Conservation (phyloP, 2,113 vertebrate genomes). For the Chloroceryle aenea region DNA sequence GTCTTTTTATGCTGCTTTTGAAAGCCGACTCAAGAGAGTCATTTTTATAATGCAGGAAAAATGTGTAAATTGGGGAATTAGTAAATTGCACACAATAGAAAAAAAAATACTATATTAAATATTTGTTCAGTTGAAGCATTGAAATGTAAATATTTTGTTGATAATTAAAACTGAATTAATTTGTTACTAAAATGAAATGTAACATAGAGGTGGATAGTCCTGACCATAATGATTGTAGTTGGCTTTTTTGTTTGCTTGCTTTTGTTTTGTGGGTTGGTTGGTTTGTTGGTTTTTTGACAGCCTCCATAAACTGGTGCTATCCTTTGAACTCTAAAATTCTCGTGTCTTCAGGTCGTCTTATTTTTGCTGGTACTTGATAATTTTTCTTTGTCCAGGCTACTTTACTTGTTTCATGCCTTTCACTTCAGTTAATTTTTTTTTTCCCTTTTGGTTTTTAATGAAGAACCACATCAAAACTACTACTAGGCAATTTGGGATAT, state of each 20-base stretch:
- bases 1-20: neutral
- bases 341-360: neutral
- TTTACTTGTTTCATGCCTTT: neutral
- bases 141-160: neutral
- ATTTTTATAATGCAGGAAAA: neutral
- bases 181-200: neutral
- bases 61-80: neutral
- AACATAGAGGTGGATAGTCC: neutral
- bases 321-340: neutral
- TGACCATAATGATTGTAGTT: neutral
- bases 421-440: neutral
- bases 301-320: neutral
- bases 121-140: neutral
- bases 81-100: neutral
- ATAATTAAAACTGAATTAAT: neutral
- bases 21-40: neutral
- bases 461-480: neutral
- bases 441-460: neutral
- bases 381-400: neutral
- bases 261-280: neutral
- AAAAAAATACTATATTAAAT: neutral
- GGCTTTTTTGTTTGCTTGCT: neutral
- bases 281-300: neutral
- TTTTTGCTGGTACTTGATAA: neutral
- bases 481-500: neutral